Evolutionary conservation across 2,113 vertebrate species (phyloP).

Genomic region (Egretta garzetta): DNA sequence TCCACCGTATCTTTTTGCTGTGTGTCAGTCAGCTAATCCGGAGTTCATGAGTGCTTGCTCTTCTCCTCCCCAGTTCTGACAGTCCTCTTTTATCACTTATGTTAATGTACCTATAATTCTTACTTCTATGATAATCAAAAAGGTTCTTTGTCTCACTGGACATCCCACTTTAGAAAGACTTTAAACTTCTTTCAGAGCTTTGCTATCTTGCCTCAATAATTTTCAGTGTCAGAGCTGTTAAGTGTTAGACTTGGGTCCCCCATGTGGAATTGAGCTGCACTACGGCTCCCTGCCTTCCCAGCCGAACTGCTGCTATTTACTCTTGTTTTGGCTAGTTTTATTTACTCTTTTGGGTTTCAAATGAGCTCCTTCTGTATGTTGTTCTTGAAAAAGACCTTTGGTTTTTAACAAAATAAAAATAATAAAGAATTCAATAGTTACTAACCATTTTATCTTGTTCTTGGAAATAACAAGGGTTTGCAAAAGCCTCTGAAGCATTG

Average conservation of each 20-base stretch:
- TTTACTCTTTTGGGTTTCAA: neutral
- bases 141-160: neutral
- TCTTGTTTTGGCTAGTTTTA: neutral
- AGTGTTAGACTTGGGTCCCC: constrained; percentile 42
- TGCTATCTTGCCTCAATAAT: fast-evolving
- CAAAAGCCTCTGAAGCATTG: neutral
- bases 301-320: neutral
- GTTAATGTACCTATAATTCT: neutral
- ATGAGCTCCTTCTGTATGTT: neutral
- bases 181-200: neutral
- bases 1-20: neutral
- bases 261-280: constrained; percentile 41
- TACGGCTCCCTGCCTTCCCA: neutral
- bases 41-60: fast-evolving
- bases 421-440: neutral
- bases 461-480: neutral
- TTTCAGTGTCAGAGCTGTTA: neutral
- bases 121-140: fast-evolving
- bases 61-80: neutral
- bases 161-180: neutral
- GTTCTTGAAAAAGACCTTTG: neutral
- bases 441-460: neutral
- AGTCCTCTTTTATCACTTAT: neutral
- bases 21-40: fast-evolving
- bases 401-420: neutral